Base-by-base conservation (phyloP, 2,113 vertebrate species). In the Thryonomys swinderianus region DNA sequence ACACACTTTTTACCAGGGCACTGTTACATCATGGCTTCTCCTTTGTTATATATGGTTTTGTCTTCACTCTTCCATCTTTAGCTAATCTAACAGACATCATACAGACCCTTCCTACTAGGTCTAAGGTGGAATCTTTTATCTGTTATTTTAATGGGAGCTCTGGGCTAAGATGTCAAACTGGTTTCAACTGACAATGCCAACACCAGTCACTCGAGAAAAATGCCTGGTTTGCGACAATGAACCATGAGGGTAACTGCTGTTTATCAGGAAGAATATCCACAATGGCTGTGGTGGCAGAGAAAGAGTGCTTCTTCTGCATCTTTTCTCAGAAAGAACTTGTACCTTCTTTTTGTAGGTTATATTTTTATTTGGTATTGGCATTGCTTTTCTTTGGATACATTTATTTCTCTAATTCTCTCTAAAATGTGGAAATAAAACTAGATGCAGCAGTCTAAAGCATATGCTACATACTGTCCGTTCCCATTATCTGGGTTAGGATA, bases 321-420 rank as follows among this genome's bases (percentile, higher is more conserved):
- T 81, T 90, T 87, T 32, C 37, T 69, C 32, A 78, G 10, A n/a
- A 94, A 90, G 37, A 83, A 95, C 1, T 78, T 90, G 81, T 37
- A 57, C 62, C 51, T 86, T 80, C 16, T 53, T 27, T 79, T 90
- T 87, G 8, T 61, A 74, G 67, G 13, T 69, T 64, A 61, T 37
- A 88, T 48, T 94, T 92, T 81, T n/a, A 66, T 51, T 91, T 67
- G 40, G 57, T 66, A 90, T 57, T 64, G 25, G 13, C n/a, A 30
- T 1, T 40, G 42, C 12, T 94, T 76, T 86, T 51, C 59, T 90
- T 83, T 95, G 92, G 27, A 73, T 51, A 82, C 0, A 83, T 27
- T 85, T 10, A 8, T 67, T 94, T 95, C 90, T 81, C 21, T 40
- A 66, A 66, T 87, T 87, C n/a, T 85, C 48, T 96, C 45, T 85